Percentiles rank a stretch among this genome's conserved stretches.
Conservation (phyloP, 2,797 vertebrate genomes). For the Neoniphon sammara region DNA sequence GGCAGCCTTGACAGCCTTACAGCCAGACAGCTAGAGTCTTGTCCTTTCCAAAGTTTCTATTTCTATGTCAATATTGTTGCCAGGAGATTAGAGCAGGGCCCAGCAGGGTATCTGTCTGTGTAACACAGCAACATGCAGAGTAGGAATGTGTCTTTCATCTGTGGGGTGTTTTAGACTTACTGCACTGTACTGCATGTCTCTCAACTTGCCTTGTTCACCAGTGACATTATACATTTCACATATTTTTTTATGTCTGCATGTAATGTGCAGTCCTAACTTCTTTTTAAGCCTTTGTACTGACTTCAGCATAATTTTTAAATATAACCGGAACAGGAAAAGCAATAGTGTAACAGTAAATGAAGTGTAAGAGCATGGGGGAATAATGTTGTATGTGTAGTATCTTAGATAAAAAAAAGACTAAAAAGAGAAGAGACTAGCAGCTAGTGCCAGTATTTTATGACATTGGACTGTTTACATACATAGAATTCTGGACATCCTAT, state of each 20-base stretch:
- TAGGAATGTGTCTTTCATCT: slow-evolving; percentile 83
- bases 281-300: slow-evolving; percentile 6
- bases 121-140: slow-evolving; percentile 79
- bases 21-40: slow-evolving; percentile 67
- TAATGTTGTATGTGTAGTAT: background rate
- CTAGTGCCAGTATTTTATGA: too few species aligned
- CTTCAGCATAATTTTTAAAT: background rate
- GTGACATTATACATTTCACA: background rate
- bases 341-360: background rate
- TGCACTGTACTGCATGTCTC: slow-evolving; percentile 59
- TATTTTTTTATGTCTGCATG: background rate
- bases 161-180: slow-evolving; percentile 68
- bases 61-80: slow-evolving; percentile 82
- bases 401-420: background rate
- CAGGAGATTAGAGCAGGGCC: slow-evolving; percentile 83
- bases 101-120: slow-evolving; percentile 80
- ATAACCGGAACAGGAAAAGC: background rate
- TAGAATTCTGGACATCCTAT: too few species aligned
- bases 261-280: background rate
- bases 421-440: too few species aligned
- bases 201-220: slow-evolving; percentile 36
- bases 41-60: slow-evolving; percentile 77
- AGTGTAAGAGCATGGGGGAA: background rate
- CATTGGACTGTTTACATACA: too few species aligned
- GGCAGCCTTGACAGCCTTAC: slow-evolving; percentile 40